Conservation (phyloP, 2,888 invertebrate species). For the Phyllotreta cruciferae region DNA sequence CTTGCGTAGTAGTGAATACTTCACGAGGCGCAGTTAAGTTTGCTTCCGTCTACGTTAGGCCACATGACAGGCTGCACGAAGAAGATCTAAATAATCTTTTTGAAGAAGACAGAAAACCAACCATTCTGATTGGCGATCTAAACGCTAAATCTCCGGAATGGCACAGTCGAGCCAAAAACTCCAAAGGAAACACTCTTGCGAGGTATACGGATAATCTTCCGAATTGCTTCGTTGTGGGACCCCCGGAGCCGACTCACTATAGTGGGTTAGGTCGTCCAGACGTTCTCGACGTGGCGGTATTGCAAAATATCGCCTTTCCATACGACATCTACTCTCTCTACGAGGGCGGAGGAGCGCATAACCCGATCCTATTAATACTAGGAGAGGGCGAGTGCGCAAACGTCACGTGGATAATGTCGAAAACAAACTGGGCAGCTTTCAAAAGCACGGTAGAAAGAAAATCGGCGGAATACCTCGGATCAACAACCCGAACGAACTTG, state of each 20-base stretch:
- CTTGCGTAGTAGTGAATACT: background rate
- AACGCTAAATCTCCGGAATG: slow-evolving; percentile 1
- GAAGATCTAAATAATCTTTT: background rate
- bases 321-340: background rate
- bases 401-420: background rate
- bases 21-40: background rate
- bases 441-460: background rate
- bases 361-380: background rate
- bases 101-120: background rate
- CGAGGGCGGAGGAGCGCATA: background rate
- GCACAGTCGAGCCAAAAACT: background rate
- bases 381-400: slow-evolving; percentile 1
- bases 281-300: background rate
- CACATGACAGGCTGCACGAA: background rate
- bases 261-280: background rate
- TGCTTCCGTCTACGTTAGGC: background rate
- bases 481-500: background rate
- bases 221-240: background rate
- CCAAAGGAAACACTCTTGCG: background rate
- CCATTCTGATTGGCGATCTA: background rate
- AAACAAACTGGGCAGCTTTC: background rate
- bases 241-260: background rate
- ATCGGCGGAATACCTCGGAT: background rate
- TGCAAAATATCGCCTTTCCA: background rate
- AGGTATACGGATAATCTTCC: background rate